phyloP scores from a whole-genome alignment of 2,797 vertebrate species.

The Ficedula albicollis region DNA sequence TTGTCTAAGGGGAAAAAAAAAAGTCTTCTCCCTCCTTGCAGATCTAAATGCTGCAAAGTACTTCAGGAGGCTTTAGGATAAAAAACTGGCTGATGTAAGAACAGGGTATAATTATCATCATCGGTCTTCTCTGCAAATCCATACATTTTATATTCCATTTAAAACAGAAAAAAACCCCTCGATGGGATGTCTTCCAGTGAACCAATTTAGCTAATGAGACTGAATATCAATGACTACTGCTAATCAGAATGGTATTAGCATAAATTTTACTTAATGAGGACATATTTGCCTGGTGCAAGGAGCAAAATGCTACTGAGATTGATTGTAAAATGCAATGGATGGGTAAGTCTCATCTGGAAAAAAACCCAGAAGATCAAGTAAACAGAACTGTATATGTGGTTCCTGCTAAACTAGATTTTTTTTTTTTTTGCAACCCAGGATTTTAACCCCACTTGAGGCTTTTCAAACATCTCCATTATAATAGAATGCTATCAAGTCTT shows the following conservation, averaged over 20 bases:
- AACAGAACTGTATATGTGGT: not conserved
- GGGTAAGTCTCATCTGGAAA: not conserved
- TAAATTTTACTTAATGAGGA: conserved; percentile 62
- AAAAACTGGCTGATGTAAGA: conserved; percentile 4
- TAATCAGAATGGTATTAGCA: conserved; percentile 68
- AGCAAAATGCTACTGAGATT: conserved; percentile 5
- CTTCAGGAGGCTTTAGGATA: conserved; percentile 14
- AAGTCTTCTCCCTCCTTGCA: not conserved
- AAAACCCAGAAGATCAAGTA: not conserved
- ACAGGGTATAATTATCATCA: conserved; percentile 61
- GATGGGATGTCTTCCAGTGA: conserved; percentile 30
- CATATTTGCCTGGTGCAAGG: conserved; percentile 11
- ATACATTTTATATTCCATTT: conserved; percentile 59
- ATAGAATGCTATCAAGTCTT: conserved; percentile 29
- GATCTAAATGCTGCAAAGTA: conserved; percentile 26
- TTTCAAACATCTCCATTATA: conserved; percentile 22
- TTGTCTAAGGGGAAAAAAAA: not conserved
- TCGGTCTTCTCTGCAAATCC: conserved; percentile 33
- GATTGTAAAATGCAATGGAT: not conserved
- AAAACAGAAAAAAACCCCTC: not conserved
- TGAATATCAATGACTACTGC: conserved; percentile 58
- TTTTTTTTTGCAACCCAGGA: not conserved
- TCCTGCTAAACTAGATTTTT: not conserved
- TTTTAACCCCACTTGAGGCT: conserved; percentile 16
- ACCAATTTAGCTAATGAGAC: conserved; percentile 59